These are phyloP conservation scores for Hydrochoerus hydrochaeris DNA, from an alignment of 2,113 vertebrate genomes.

Conservation along the genomic window DNA sequence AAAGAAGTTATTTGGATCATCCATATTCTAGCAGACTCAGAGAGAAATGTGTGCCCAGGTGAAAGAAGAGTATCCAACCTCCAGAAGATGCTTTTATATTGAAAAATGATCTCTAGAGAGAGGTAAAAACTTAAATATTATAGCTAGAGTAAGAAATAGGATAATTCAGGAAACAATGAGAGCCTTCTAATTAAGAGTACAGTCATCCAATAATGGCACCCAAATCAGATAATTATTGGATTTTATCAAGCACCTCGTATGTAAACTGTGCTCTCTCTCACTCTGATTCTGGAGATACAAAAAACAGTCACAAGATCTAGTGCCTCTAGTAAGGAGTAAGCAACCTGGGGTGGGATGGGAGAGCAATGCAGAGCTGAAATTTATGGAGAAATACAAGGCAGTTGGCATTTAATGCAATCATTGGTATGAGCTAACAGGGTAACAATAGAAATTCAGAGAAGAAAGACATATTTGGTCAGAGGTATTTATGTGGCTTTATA, in stretches of 20 bases:
- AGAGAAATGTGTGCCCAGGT: constrained; percentile 18
- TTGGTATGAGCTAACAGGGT: not conserved
- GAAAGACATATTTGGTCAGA: not conserved
- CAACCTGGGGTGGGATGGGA: not conserved
- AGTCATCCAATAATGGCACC: not conserved
- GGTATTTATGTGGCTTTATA: not conserved
- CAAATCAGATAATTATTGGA: not conserved
- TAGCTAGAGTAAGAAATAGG: not conserved
- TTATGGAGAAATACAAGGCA: not conserved
- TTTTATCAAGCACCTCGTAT: not conserved
- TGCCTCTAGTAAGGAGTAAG: not conserved
- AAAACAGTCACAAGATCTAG: not conserved
- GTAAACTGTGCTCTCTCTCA: not conserved
- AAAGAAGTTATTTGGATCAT: constrained; percentile 58
- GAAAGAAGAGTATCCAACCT: not conserved
- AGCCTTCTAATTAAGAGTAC: not conserved
- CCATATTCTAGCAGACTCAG: constrained; percentile 47
- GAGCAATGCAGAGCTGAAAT: not conserved
- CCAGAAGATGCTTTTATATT: not conserved
- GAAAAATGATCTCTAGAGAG: constrained; percentile 41
- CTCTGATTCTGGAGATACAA: not conserved
- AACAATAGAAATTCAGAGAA: constrained; percentile 5
- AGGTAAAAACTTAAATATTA: not conserved
- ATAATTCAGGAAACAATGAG: constrained; percentile 39
- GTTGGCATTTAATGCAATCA: not conserved